Base-by-base conservation (phyloP, 2,888 invertebrate species). In the Nemoura dubitans region DNA sequence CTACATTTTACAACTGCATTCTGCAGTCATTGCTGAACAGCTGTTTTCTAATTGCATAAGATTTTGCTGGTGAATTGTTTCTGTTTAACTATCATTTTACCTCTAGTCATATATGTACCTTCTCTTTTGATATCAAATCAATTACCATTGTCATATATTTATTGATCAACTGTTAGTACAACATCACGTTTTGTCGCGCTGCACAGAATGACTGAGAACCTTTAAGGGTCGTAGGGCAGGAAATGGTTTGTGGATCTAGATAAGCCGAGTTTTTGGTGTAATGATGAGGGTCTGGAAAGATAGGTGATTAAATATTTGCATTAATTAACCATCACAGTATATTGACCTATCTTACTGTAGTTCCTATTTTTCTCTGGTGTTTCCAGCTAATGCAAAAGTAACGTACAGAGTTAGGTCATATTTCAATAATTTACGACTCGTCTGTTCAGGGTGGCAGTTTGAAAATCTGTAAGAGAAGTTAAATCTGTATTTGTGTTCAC, bases 41-140 rank as follows among this genome's bases (percentile, higher is more conserved):
- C 59, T 59, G 21, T 59, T 59, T 21, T 59, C 59, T 59, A 59
- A 59, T 59, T 59, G 59, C 59, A 59, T 59, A 59, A 3, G 59
- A 7, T 59, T 59, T 59, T 59, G 59, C 59, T 59, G 59, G 59
- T 59, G 21, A 59, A 59, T 59, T 3, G 59, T 59, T 59, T 59
- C 3, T 59, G 59, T 59, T 59, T 59, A 21, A 7, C 21, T 59
- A 59, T 59, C 59, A 59, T 59, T 59, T 59, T 59, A 59, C 59
- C 84, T 84, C 87, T 87, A 87, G 87, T 87, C 87, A 85, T 83
- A 43, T n/a, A 43, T 85, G 85, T 87, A 87, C 87, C 87, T 87
- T 84, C 59, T 59, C 59, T 59, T 59, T 59, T 59, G 21, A 59
- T 59, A 21, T 59, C 59, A 21, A 59, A 59, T 59, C 59, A 59